A percentile compares a stretch with the other conserved stretches of the same genome.
These are phyloP conservation scores for Odontesthes bonariensis DNA, from an alignment of 2,113 vertebrate species.

Conservation along the genomic window DNA sequence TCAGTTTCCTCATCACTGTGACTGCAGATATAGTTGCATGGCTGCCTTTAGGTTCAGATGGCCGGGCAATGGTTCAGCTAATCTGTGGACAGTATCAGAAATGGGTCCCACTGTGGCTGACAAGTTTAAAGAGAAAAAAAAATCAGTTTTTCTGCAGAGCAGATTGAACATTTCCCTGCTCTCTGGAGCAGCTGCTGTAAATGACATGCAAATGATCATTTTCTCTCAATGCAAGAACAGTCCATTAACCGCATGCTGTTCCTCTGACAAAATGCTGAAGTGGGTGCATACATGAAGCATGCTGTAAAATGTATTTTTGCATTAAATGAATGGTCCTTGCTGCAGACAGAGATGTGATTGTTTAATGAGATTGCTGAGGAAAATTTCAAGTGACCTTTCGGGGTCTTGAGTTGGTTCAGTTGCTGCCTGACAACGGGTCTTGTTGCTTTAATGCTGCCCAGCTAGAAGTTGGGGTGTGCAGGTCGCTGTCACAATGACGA, in stretches of 20 bases:
- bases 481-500: conserved; percentile 41
- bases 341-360: conserved; percentile 38
- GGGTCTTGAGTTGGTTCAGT: conserved; percentile 24
- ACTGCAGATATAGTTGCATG: conserved; percentile 60
- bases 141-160: conserved; percentile 39
- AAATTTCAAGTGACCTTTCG: conserved; percentile 20
- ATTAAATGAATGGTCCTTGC: conserved; percentile 53
- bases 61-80: conserved; percentile 50
- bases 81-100: conserved; percentile 59
- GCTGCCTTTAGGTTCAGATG: conserved; percentile 63
- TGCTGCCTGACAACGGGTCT: conserved; percentile 13
- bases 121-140: conserved; percentile 4
- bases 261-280: conserved; percentile 50
- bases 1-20: conserved; percentile 63
- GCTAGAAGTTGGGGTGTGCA: conserved; percentile 43
- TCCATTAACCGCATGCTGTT: conserved; percentile 75
- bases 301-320: conserved; percentile 38
- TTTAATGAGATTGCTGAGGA: conserved; percentile 16
- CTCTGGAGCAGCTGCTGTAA: conserved; percentile 63
- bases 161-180: conserved; percentile 48
- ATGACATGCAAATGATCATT: conserved; percentile 68
- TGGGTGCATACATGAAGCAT: conserved; percentile 36
- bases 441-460: conserved; percentile 32
- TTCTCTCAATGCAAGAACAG: conserved; percentile 54
- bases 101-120: conserved; percentile 19